Percentiles rank a stretch among this genome's conserved stretches.
phyloP scores from a whole-genome alignment of 2,797 vertebrate species.

The Telmatherina bonti region DNA sequence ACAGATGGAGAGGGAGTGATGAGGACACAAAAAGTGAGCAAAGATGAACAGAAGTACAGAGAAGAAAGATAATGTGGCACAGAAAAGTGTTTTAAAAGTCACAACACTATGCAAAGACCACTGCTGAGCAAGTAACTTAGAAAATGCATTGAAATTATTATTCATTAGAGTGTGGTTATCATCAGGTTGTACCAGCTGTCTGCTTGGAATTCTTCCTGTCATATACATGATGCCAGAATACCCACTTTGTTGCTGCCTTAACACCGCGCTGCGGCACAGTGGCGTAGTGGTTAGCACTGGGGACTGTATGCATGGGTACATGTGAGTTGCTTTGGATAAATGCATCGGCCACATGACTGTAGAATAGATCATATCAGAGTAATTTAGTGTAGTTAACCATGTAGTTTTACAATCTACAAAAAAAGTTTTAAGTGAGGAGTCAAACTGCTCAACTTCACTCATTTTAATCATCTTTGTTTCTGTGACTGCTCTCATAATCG shows the following conservation, averaged over 20 bases:
- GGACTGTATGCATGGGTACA: no score
- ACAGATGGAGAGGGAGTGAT: conserved; percentile 8
- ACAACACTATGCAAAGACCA: conserved; percentile 11
- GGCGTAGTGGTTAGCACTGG: no score
- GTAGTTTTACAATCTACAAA: neutral
- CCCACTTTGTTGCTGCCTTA: neutral
- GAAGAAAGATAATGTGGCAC: conserved; percentile 21
- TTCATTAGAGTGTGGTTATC: conserved; percentile 6
- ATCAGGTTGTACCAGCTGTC: conserved; percentile 6
- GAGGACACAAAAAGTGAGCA: neutral
- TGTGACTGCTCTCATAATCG: neutral
- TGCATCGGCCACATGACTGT: no score
- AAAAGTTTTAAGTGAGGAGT: neutral
- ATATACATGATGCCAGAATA: neutral
- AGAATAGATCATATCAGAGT: no score
- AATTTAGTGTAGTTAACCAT: neutral
- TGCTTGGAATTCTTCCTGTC: neutral
- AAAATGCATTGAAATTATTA: conserved; percentile 10
- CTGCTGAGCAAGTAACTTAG: neutral
- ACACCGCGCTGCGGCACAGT: no score
- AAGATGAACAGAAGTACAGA: conserved; percentile 3
- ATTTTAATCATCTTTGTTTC: neutral
- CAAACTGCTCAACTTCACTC: neutral
- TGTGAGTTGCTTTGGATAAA: no score
- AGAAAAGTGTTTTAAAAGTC: conserved; percentile 15